These are phyloP conservation scores for Nylanderia fulva DNA, from an alignment of 1,140 invertebrate species.

Conservation along the genomic window DNA sequence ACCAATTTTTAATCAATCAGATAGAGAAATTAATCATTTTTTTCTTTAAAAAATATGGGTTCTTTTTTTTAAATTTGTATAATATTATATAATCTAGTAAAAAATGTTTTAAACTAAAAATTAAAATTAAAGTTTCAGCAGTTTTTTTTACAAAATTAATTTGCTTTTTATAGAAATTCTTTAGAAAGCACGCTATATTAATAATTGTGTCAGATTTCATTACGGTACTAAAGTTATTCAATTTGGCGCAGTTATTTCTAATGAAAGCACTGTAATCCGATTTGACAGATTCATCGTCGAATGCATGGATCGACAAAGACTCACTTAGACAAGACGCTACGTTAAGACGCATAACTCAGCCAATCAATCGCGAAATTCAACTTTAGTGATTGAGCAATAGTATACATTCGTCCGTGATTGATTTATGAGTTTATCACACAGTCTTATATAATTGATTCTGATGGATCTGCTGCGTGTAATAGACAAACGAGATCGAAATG, in stretches of 20 bases:
- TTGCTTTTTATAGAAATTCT: neutral
- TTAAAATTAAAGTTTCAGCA: neutral
- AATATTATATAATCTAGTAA: neutral
- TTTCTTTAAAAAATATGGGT: too few species aligned
- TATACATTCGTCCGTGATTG: constrained; percentile 67
- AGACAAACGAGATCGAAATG: neutral
- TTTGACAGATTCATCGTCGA: constrained; percentile 46
- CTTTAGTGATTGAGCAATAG: constrained; percentile 73
- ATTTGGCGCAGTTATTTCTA: neutral
- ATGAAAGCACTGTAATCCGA: constrained; percentile 4
- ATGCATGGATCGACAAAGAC: constrained; percentile 71
- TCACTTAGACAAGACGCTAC: constrained; percentile 74
- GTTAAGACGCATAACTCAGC: constrained; percentile 69
- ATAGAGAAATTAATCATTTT: neutral
- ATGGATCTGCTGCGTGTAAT: constrained; percentile 34
- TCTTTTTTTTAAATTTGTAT: too few species aligned
- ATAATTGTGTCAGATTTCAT: neutral
- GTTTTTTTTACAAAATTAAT: neutral
- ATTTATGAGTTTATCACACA: constrained; percentile 61
- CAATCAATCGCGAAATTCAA: constrained; percentile 71
- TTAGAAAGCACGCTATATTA: neutral
- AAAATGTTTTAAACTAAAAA: neutral
- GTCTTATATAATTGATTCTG: constrained; percentile 70
- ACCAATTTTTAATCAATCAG: neutral
- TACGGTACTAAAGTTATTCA: neutral